Base-by-base conservation (phyloP, 1,140 invertebrate species). In the Tetramorium alpestre region DNA sequence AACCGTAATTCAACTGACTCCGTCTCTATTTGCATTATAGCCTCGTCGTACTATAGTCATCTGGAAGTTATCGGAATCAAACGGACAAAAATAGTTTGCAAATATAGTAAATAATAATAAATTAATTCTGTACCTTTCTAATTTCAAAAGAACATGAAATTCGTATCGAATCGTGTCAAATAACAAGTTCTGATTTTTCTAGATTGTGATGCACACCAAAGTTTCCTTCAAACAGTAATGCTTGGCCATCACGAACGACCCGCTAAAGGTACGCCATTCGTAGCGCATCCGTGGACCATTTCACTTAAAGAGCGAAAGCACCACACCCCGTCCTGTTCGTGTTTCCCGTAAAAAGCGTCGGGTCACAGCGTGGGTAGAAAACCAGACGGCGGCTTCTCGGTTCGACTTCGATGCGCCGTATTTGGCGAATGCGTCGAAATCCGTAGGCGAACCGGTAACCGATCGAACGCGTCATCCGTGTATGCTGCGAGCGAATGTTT, bases 401-500 rank as follows among this genome's bases (percentile, higher is more conserved):
- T 73, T 54, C 75, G 51, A 88, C 90, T 86, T 86, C 72, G 85
- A 33, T 91, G 82, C 85, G 76, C 94, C 93, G 91, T 94, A 94
- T 94, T 93, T 94, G 94, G 94, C 75, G 90, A 94, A 93, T 87
- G 90, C 88, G 85, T 75, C 65, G 89, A 89, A 75, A 84, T 87
- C 88, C 51, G 94, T 94, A 89, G 93, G 93, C 93, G 93, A 90
- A 93, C 92, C 89, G 80, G 92, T 85, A 91, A 89, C 67, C 62
- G 67, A 22, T 86, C 80, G 76, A 49, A 41, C 84, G 85, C 86
- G 91, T 89, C 90, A 92, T 91, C 86, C 84, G 58, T 18, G 67
- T 33, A 38, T 28, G 28, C 28, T 22, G 10, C 18, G 70, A 75
- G 8, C 41, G 41, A 49, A 73, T 38, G 67, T 38, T 47, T 81